phyloP scores from a whole-genome alignment of 1,140 invertebrate species.

The Pachypeltis micranthus region DNA sequence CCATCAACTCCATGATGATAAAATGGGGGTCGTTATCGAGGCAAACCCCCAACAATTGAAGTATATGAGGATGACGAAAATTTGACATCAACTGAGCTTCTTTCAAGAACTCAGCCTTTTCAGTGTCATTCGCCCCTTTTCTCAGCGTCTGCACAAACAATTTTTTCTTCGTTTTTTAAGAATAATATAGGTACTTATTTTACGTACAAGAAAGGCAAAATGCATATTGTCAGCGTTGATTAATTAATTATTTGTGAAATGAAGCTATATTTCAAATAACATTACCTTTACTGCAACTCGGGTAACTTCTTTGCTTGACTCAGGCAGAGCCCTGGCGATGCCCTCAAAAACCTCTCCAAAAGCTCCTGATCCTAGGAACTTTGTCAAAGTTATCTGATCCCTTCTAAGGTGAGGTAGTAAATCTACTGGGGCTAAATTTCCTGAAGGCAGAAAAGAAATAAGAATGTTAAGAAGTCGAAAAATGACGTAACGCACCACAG shows the following conservation, averaged over 20 bases:
- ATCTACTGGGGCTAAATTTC: conserved; percentile 18
- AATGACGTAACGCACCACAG: too few relatives aligned
- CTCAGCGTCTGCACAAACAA: conserved; percentile 55
- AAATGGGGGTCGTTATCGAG: conserved; percentile 85
- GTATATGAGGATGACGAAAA: conserved; percentile 91
- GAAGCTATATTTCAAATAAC: neutral
- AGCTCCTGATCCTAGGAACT: conserved; percentile 88
- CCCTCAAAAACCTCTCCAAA: conserved; percentile 96
- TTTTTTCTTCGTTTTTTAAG: neutral
- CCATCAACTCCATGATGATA: conserved; percentile 93
- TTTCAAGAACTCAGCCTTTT: conserved; percentile 89
- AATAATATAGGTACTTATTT: neutral
- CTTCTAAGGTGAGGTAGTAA: conserved; percentile 64
- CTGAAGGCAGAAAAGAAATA: conserved; percentile 23
- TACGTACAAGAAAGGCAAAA: too few relatives aligned
- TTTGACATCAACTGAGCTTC: conserved; percentile 95
- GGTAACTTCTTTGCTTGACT: conserved; percentile 41
- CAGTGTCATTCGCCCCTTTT: conserved; percentile 80
- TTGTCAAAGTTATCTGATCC: conserved; percentile 62
- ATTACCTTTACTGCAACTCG: conserved; percentile 80
- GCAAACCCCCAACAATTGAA: conserved; percentile 85
- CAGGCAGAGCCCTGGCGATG: conserved; percentile 49
- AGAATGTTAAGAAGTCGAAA: too few relatives aligned
- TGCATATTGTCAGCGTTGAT: too few relatives aligned
- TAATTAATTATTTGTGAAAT: conserved; percentile 1